Evolutionary conservation across 2,888 invertebrate genomes (phyloP).

Genomic region (Sceliomorpha sp.): DNA sequence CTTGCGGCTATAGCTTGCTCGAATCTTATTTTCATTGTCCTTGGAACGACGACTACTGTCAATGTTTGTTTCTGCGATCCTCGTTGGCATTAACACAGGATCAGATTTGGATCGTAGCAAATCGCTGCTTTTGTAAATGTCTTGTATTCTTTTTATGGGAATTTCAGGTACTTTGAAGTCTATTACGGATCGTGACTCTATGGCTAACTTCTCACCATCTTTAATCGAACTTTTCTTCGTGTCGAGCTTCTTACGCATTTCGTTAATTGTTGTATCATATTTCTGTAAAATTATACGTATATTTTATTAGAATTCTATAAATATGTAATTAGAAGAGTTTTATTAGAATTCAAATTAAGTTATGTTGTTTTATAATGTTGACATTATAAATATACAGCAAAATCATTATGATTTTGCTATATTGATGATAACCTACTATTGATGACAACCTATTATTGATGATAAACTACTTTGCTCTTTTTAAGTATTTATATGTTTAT

Average conservation of each 20-base stretch:
- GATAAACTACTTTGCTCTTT: too few species aligned
- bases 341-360: too few species aligned
- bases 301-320: slow-evolving; percentile 3
- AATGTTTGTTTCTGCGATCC: slow-evolving; percentile 31
- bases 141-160: slow-evolving; percentile 75
- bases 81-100: slow-evolving; percentile 67
- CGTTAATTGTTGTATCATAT: slow-evolving; percentile 76
- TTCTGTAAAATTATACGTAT: slow-evolving; percentile 62
- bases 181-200: slow-evolving; percentile 72
- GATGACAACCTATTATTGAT: too few species aligned
- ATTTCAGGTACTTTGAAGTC: slow-evolving; percentile 78
- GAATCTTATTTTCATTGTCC: slow-evolving; percentile 26
- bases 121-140: slow-evolving; percentile 73
- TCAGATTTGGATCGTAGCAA: slow-evolving; percentile 74
- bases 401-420: too few species aligned
- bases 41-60: slow-evolving; percentile 15
- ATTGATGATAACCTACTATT: too few species aligned
- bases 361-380: too few species aligned
- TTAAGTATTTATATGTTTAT: too few species aligned
- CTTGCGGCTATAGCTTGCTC: slow-evolving; percentile 20
- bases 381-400: too few species aligned
- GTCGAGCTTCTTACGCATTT: slow-evolving; percentile 77
- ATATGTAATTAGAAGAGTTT: not conserved
- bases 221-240: slow-evolving; percentile 66
- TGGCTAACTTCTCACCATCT: slow-evolving; percentile 72